Evolutionary conservation across 2,113 vertebrate species (phyloP), one percentile per base, ranked within the genome.

Genomic region (Xenopus laevis): DNA sequence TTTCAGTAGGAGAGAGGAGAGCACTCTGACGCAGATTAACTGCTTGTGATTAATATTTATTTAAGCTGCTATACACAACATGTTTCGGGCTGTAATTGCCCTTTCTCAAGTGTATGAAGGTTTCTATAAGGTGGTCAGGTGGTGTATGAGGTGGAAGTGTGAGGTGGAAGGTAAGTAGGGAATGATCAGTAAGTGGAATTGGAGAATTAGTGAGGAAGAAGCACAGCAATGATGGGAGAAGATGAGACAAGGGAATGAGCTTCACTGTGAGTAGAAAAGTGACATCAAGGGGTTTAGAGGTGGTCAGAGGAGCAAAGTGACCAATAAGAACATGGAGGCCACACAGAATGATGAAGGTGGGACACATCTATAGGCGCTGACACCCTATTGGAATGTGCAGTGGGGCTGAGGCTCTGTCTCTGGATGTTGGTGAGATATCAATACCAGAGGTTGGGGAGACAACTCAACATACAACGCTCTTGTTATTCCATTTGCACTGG

Each of bases 381-480:
- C 27, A 63, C 71, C 66, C 66, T 66, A 66, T 66, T 66, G 71
- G 66, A 74, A 62, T 66, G 71, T 64, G 71, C 66, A 74, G 63
- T 74, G 16, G 65, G 52, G 8, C 30, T 57, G 52, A 65, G 59
- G 61, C 58, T 62, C 13, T 16, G 13, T 45, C 72, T 57, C 55
- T 68, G 8, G 33, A 9, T 40, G 33, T 9, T 40, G 33, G 33
- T 40, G 5, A 9, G 33, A 40, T 40, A 40, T 40, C 33, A 1
- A 5, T 40, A 1, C 33, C 33, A 40, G 23, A 27, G 23, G 4
- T 27, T 27, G 23, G 4, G 23, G 23, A 1, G 23, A 27, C 23
- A 27, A 27, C 1, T 27, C 23, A 27, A 27, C 23, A 27, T n/a
- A n/a, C n/a, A n/a, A n/a, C n/a, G n/a, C 23, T 27, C 23, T 27